These are phyloP conservation scores for Heloderma charlesbogerti DNA, from an alignment of 2,113 vertebrate genomes.

Conservation along the genomic window DNA sequence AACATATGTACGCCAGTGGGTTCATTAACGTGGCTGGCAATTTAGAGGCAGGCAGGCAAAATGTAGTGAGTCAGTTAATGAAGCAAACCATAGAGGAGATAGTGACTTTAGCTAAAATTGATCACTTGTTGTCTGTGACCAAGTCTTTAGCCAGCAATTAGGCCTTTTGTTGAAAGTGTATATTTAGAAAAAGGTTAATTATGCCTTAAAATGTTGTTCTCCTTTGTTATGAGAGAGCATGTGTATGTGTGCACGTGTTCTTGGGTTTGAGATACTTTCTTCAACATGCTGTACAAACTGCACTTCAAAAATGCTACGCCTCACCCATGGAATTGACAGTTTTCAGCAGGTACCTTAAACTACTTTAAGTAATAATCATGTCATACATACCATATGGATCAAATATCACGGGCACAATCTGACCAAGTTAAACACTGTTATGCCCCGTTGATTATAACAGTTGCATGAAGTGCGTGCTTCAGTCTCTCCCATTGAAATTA, in stretches of 20 bases:
- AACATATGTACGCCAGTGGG: slow-evolving; percentile 11
- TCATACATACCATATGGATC: no score
- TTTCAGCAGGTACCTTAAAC: no score
- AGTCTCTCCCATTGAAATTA: neutral
- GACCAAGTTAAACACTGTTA: neutral
- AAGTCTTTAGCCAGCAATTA: slow-evolving; percentile 48
- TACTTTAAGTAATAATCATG: no score
- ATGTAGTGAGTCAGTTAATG: slow-evolving; percentile 32
- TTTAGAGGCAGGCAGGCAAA: slow-evolving; percentile 30
- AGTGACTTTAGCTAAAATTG: slow-evolving; percentile 43
- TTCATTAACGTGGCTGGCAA: slow-evolving; percentile 28
- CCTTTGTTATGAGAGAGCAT: neutral
- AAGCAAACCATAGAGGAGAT: slow-evolving; percentile 31
- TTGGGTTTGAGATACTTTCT: neutral
- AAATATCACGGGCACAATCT: neutral
- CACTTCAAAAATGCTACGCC: no score
- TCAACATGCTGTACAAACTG: no score
- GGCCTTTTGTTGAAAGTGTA: slow-evolving; percentile 37
- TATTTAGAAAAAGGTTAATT: slow-evolving; percentile 20
- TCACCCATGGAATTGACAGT: no score
- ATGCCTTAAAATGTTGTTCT: slow-evolving; percentile 23
- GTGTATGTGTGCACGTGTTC: neutral
- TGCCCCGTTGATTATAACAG: neutral
- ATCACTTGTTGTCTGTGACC: slow-evolving; percentile 40
- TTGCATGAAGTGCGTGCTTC: neutral